These are phyloP conservation scores for Rhizoglyphus robini DNA, from an alignment of 1,140 invertebrate species.

Conservation along the genomic window DNA sequence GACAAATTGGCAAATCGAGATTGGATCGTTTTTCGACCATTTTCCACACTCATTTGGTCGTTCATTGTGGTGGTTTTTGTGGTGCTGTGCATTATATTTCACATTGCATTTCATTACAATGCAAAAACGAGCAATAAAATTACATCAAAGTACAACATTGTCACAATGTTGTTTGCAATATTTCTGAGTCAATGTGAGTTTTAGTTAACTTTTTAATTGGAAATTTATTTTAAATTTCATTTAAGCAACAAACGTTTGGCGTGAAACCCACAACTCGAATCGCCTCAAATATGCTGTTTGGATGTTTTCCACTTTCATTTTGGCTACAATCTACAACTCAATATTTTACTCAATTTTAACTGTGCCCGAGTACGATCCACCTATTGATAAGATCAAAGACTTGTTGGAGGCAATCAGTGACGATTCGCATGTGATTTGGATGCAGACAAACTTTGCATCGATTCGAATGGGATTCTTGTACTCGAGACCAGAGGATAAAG, in stretches of 20 bases:
- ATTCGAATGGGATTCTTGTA: neutral
- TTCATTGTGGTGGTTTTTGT: neutral
- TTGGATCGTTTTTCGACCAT: neutral
- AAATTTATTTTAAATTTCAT: too few relatives aligned
- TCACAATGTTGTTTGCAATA: neutral
- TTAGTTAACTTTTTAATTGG: neutral
- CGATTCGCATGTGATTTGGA: neutral
- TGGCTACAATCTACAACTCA: neutral
- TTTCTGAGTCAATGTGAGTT: neutral
- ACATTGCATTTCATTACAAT: neutral
- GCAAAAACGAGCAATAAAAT: neutral
- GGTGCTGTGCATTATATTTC: neutral
- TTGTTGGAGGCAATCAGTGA: neutral
- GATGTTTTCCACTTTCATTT: neutral
- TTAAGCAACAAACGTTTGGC: neutral
- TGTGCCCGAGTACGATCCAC: neutral
- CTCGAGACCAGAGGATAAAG: neutral
- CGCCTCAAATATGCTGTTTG: neutral
- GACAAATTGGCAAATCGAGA: neutral
- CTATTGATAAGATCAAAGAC: neutral
- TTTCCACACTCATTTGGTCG: neutral
- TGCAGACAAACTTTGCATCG: neutral
- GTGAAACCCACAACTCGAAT: neutral
- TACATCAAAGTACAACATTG: neutral
- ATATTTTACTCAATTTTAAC: neutral